phyloP scores from a whole-genome alignment of 2,113 vertebrate genomes.

The Uria lomvia region DNA sequence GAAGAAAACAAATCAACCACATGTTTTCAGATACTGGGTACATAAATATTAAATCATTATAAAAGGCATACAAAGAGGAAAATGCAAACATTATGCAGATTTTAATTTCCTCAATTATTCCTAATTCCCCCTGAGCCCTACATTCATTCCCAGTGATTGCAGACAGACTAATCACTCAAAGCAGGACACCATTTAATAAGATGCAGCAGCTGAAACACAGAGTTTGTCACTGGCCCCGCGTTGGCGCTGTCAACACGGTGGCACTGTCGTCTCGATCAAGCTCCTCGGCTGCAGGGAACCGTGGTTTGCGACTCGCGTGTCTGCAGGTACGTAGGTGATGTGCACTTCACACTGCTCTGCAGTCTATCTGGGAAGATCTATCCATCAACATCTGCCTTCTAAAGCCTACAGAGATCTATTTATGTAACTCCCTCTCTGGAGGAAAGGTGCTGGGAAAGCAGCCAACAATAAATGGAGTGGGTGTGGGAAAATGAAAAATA shows the following conservation, averaged over 20 bases:
- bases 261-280: not conserved
- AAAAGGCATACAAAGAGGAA: conserved; percentile 59
- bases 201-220: conserved; percentile 15
- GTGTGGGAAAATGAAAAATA: conserved; percentile 75
- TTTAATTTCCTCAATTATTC: conserved; percentile 64
- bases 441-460: conserved; percentile 73
- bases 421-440: conserved; percentile 62
- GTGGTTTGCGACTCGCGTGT: accelerated
- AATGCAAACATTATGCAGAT: conserved; percentile 64
- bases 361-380: conserved; percentile 27
- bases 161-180: conserved; percentile 61
- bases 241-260: not conserved
- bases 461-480: conserved; percentile 74
- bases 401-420: conserved; percentile 68
- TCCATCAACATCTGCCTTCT: conserved; percentile 29
- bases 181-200: conserved; percentile 50
- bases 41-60: conserved; percentile 55
- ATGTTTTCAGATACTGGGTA: conserved; percentile 66
- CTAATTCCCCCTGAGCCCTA: conserved; percentile 57
- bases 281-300: not conserved
- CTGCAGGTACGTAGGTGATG: conserved; percentile 23
- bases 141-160: conserved; percentile 39
- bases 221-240: not conserved
- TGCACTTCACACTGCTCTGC: not conserved
- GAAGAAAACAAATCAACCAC: conserved; percentile 69